phyloP scores from a whole-genome alignment of 2,113 vertebrate species.

The Pithys albifrons region DNA sequence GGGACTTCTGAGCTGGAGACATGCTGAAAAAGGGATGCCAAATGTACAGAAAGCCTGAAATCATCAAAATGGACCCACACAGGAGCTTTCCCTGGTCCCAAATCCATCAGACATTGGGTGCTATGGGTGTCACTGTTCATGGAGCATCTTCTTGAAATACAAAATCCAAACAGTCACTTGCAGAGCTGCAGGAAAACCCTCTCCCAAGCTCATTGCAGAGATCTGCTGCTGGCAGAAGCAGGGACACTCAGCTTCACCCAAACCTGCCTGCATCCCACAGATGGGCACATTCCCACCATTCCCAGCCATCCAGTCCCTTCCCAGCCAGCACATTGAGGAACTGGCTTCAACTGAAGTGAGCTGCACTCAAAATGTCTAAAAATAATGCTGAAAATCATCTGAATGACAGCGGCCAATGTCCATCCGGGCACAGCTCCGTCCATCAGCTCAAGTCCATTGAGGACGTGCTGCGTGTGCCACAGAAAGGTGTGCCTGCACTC shows the following conservation, averaged over 20 bases:
- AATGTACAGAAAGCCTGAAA: background rate
- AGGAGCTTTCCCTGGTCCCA: background rate
- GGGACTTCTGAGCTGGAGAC: background rate
- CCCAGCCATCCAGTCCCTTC: background rate
- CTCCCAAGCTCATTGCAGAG: background rate
- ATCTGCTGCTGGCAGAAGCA: background rate
- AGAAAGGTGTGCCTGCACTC: background rate
- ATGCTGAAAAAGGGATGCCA: background rate
- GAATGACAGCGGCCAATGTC: background rate
- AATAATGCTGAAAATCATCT: background rate
- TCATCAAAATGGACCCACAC: background rate
- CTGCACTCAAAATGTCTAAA: background rate
- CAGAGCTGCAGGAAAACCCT: background rate
- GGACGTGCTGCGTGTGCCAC: background rate
- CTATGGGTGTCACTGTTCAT: background rate
- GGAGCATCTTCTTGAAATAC: background rate
- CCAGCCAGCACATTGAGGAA: background rate
- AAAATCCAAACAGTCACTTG: background rate
- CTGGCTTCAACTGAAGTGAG: background rate
- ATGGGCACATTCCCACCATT: accelerated
- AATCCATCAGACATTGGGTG: background rate
- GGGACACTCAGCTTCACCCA: accelerated
- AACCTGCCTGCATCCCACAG: background rate
- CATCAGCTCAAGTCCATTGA: background rate
- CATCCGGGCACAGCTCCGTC: background rate